A percentile compares a stretch with the other conserved stretches of the same genome.
Evolutionary conservation across 2,113 vertebrate species (phyloP).

Genomic region (Nicator chloris): DNA sequence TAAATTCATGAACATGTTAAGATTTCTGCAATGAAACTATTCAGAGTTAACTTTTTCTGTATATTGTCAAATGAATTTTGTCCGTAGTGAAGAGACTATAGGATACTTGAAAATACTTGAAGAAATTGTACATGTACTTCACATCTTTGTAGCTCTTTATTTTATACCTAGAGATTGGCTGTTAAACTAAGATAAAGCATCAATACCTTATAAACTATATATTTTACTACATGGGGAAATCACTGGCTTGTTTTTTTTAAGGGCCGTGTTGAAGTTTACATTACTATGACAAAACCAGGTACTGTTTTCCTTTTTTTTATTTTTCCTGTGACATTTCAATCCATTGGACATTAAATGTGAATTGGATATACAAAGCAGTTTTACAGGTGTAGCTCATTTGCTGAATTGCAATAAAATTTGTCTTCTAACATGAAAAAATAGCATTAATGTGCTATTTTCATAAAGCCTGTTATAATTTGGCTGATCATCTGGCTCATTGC

Average conservation of each 20-base stretch:
- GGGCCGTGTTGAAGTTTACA: conserved; percentile 15
- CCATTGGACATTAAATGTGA: conserved; percentile 47
- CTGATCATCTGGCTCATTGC: background rate
- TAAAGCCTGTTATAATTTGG: background rate
- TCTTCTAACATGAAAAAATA: conserved; percentile 51
- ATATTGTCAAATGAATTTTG: conserved; percentile 28
- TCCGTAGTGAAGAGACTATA: conserved; percentile 6
- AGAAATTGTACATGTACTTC: conserved; percentile 39
- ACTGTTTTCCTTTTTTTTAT: conserved; percentile 33
- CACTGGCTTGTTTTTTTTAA: conserved; percentile 20
- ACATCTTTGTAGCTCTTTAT: conserved; percentile 50
- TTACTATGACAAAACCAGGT: conserved; percentile 41
- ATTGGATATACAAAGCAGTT: conserved; percentile 29
- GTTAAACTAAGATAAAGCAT: conserved; percentile 26
- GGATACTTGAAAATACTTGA: conserved; percentile 51
- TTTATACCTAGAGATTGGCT: conserved; percentile 41
- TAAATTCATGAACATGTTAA: conserved; percentile 1
- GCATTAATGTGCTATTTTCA: conserved; percentile 49
- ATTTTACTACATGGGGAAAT: conserved; percentile 42
- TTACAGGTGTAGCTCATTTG: conserved; percentile 52
- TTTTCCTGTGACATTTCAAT: conserved; percentile 48
- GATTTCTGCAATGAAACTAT: conserved; percentile 8
- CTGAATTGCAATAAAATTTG: conserved; percentile 63
- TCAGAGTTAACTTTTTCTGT: conserved; percentile 22
- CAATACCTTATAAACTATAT: conserved; percentile 41